Evolutionary conservation across 2,888 invertebrate genomes (phyloP).

Genomic region (Perithous albicinctus): DNA sequence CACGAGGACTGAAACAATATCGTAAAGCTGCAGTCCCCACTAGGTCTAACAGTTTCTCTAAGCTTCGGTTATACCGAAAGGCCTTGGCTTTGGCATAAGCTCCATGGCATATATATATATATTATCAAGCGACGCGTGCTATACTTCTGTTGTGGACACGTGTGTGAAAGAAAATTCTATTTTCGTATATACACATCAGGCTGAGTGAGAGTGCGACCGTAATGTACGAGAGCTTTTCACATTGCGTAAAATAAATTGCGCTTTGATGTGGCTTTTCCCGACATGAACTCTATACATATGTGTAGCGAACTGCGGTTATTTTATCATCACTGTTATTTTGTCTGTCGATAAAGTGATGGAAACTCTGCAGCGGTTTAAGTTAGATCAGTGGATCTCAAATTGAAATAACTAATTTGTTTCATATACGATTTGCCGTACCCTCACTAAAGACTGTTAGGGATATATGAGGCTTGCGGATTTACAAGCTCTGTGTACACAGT

Average conservation of each 20-base stretch:
- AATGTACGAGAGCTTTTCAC: slow-evolving; percentile 6
- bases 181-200: slow-evolving; percentile 20
- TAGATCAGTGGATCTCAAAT: slow-evolving; percentile 47
- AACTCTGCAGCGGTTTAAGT: background rate
- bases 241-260: slow-evolving; percentile 23
- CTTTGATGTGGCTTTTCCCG: slow-evolving; percentile 8
- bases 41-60: too few species aligned
- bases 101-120: background rate
- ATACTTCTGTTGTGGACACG: background rate
- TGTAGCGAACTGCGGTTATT: slow-evolving; percentile 1
- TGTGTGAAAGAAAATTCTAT: slow-evolving; percentile 33
- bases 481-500: slow-evolving; percentile 53
- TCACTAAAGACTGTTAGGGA: background rate
- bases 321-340: slow-evolving; percentile 1
- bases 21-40: background rate
- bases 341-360: background rate
- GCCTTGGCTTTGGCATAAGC: background rate
- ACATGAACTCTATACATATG: background rate
- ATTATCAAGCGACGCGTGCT: background rate
- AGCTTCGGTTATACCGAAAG: slow-evolving; percentile 10
- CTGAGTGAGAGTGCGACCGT: background rate
- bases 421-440: background rate
- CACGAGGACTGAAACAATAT: slow-evolving; percentile 37
- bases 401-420: slow-evolving; percentile 46
- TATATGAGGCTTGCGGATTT: slow-evolving; percentile 39